These are phyloP conservation scores for Pitta sordida DNA, from an alignment of 2,113 vertebrate species.

Conservation along the genomic window DNA sequence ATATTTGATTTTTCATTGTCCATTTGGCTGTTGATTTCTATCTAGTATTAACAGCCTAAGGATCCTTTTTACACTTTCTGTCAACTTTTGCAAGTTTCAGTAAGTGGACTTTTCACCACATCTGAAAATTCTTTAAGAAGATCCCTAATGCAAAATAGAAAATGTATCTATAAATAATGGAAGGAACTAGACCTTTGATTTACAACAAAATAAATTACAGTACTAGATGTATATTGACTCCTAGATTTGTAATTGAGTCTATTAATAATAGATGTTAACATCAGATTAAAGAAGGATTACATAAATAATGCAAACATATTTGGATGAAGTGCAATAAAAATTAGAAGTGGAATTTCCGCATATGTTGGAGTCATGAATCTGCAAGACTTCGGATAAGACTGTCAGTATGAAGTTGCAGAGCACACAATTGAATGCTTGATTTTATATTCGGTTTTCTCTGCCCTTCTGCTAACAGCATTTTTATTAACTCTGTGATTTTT, in stretches of 20 bases:
- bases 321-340: not conserved
- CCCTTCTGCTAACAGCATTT: not conserved
- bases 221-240: constrained; percentile 36
- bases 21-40: not conserved
- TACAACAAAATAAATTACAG: constrained; percentile 49
- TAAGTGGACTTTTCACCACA: not conserved
- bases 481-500: not conserved
- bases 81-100: not conserved
- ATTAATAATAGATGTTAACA: constrained; percentile 60
- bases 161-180: constrained; percentile 50
- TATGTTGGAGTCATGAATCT: not conserved
- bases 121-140: not conserved
- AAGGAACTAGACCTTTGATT: constrained; percentile 6
- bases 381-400: not conserved
- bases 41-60: not conserved
- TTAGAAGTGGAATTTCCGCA: not conserved
- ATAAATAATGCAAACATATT: constrained; percentile 57
- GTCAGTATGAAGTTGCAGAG: not conserved
- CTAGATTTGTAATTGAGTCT: constrained; percentile 23
- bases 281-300: not conserved
- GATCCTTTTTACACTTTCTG: not conserved
- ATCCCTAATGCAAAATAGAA: constrained; percentile 3
- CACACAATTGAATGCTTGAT: not conserved
- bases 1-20: not conserved
- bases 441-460: not conserved